Evolutionary conservation across 2,797 vertebrate species (phyloP).

Genomic region (Neostethus bicornis): DNA sequence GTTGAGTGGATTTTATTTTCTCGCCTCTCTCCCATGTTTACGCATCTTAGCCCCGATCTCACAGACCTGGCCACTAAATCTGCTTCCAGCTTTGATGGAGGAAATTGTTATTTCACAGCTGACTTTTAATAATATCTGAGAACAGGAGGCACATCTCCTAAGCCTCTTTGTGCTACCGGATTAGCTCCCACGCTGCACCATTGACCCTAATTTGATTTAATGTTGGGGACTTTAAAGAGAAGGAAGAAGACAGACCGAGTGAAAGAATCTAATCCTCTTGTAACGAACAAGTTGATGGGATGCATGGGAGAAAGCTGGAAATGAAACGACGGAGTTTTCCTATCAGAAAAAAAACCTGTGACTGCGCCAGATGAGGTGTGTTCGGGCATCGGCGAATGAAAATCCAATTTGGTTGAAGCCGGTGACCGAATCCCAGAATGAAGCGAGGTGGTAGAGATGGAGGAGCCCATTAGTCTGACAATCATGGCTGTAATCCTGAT

Average conservation of each 20-base stretch:
- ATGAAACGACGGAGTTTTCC: slow-evolving; percentile 71
- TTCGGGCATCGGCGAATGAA: slow-evolving; percentile 65
- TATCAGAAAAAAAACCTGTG: slow-evolving; percentile 64
- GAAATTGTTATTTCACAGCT: slow-evolving; percentile 80
- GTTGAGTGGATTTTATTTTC: slow-evolving; percentile 25
- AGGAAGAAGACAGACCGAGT: slow-evolving; percentile 63
- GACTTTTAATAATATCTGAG: slow-evolving; percentile 80
- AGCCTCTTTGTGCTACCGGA: slow-evolving; percentile 80
- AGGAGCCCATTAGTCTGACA: slow-evolving; percentile 74
- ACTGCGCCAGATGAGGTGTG: slow-evolving; percentile 72
- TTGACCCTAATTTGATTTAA: slow-evolving; percentile 86
- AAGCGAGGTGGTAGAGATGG: slow-evolving; percentile 50
- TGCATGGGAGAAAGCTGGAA: slow-evolving; percentile 59
- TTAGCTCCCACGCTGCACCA: slow-evolving; percentile 80
- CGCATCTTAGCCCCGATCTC: slow-evolving; percentile 55
- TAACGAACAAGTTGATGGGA: slow-evolving; percentile 76
- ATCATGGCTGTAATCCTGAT: slow-evolving; percentile 76
- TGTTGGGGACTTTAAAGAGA: slow-evolving; percentile 77
- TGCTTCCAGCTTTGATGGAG: slow-evolving; percentile 69
- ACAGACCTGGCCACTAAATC: slow-evolving; percentile 54
- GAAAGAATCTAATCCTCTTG: slow-evolving; percentile 78
- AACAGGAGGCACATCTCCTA: slow-evolving; percentile 80
- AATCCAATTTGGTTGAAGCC: slow-evolving; percentile 71
- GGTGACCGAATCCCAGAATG: slow-evolving; percentile 55
- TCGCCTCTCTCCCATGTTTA: slow-evolving; percentile 31